Evolutionary conservation across 2,888 invertebrate genomes (phyloP), one percentile per base, ranked within the genome.

Genomic region (Hybos culiciformis): DNA sequence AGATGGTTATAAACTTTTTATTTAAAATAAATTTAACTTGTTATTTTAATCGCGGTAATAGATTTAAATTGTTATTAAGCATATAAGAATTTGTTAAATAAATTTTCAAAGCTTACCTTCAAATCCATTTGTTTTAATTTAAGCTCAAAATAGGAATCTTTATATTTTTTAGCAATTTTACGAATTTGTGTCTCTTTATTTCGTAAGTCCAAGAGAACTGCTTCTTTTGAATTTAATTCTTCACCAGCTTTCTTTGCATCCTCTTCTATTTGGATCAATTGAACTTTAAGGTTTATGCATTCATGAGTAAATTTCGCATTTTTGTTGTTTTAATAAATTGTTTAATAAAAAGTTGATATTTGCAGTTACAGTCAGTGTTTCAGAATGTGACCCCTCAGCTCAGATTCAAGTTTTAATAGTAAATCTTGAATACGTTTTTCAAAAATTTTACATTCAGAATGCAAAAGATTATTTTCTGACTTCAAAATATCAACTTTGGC

Each of bases 121-220:
- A n/a, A n/a, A n/a, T n/a, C n/a, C n/a, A n/a, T n/a, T n/a, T n/a
- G n/a, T n/a, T n/a, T n/a, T n/a, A n/a, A n/a, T n/a, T n/a, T 70
- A 15, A 84, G 69, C 52, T 87, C 87, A 58, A 84, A 83, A 59
- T 75, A 88, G 52, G 83, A 84, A 9, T 77, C 80, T 63, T 92
- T 93, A 61, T 93, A 94, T 56, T 90, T 90, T 56, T 90, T 85
- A 6, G 92, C 94, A 51, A 94, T 87, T 61, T 86, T 90, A 52
- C 86, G 76, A 31, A 87, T 79, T 60, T 82, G 79, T 50, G 76
- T 66, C 61, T 80, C 80, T 53, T 80, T 80, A 54, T 75, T 80
- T 48, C 74, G 73, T 14, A 78, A 74, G 51, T 84, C 83, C 32
- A 71, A 74, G 12, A 83, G 66, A 19, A 74, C 68, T 2, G 74